Evolutionary conservation across 2,888 invertebrate species (phyloP), one percentile per base, ranked within the genome.

Genomic region (Synergus umbraculus): DNA sequence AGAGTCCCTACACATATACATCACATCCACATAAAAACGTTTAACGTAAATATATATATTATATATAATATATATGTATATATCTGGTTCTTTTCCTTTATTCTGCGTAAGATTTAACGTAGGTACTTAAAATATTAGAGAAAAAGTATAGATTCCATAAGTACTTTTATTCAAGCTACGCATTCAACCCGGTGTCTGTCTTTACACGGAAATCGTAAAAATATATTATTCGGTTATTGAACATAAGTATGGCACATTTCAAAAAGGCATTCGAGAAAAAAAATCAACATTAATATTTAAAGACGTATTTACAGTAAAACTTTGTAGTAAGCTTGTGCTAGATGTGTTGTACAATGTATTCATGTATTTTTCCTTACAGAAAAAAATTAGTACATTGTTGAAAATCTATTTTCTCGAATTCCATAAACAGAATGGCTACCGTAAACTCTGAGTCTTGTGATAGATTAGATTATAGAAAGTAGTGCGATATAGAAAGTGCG

Each of bases 191-290:
- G 66, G 18, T 22, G 46, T 46, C 46, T 67, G 73, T 54, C 15
- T n/a, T n/a, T 54, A 73, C 54, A 73, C n/a, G 54, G 10, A 76
- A 60, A 80, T 81, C 83, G 79, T 83, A 82, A 84, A 84, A 84
- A 84, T 84, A 83, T 83, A 83, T 79, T 83, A 83, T 81, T 84
- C 83, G 80, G 82, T 84, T 80, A 81, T 80, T 83, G 76, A 79
- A 81, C 81, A 78, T 77, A 77, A 15, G 73, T 73, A 73, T 73
- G 73, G 73, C 73, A 73, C 73, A 73, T 73, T 73, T 73, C 41
- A 73, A 73, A 73, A 73, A 73, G 54, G 54, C 73, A 73, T 73
- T 73, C 54, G 73, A 73, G 73, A 73, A 73, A 73, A 49, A 9
- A 73, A 54, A 73, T 54, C 41, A 58, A 58, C 54, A 54, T 37